A percentile compares a stretch with the other conserved stretches of the same genome.
These are phyloP conservation scores for Crotalus tigris DNA, from an alignment of 2,113 vertebrate species.

Conservation along the genomic window DNA sequence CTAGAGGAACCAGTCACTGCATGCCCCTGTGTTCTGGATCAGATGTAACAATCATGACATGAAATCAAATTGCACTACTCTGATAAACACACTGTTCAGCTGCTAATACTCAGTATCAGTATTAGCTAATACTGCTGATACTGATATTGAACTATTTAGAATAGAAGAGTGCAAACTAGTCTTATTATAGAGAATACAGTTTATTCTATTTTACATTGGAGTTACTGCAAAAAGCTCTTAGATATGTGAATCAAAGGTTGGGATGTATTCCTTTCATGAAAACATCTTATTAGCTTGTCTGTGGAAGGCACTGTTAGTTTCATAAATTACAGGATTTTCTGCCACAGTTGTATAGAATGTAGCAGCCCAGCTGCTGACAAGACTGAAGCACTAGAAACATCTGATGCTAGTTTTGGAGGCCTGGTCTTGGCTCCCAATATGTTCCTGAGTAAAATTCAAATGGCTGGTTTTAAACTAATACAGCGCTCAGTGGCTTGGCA, in stretches of 20 bases:
- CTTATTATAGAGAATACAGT: constrained; percentile 19
- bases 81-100: neutral
- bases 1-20: neutral
- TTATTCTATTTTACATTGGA: constrained; percentile 59
- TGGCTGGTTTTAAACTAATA: neutral
- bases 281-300: constrained; percentile 53
- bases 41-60: neutral
- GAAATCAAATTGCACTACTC: neutral
- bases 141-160: neutral
- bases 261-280: constrained; percentile 51
- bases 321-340: constrained; percentile 65
- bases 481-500: neutral
- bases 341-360: neutral
- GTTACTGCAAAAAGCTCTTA: constrained; percentile 53
- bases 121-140: neutral
- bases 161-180: neutral
- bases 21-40: neutral
- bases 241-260: constrained; percentile 59
- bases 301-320: constrained; percentile 60
- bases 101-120: neutral
- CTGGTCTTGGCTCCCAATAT: neutral
- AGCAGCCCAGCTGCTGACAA: neutral
- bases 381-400: neutral
- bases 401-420: neutral
- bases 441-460: neutral